phyloP scores from a whole-genome alignment of 2,113 vertebrate species.

The Hylia prasina region DNA sequence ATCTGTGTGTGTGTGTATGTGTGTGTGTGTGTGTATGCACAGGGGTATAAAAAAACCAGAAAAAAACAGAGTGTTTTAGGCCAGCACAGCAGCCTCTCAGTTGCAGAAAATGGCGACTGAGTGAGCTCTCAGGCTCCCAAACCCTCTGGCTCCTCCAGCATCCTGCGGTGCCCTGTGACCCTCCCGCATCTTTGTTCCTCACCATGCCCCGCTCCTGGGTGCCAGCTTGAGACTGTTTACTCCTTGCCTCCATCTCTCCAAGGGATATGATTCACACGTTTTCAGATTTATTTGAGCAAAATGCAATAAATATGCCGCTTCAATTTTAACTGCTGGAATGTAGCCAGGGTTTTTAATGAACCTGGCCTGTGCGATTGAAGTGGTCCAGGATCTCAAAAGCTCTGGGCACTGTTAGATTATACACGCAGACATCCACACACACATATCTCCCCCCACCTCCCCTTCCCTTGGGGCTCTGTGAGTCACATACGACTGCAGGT shows the following conservation, averaged over 20 bases:
- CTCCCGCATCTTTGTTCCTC: slow-evolving; percentile 59
- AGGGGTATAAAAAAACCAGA: not conserved
- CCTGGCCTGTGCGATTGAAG: slow-evolving; percentile 92
- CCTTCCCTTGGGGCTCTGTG: slow-evolving; percentile 65
- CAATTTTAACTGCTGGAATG: slow-evolving; percentile 97
- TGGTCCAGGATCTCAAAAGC: slow-evolving; percentile 77
- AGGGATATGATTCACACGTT: slow-evolving; percentile 98
- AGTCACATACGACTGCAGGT: slow-evolving; percentile 70
- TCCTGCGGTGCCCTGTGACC: not conserved
- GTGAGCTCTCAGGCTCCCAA: not conserved
- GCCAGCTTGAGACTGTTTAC: slow-evolving; percentile 69
- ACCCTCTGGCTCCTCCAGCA: not conserved
- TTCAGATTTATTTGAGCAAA: slow-evolving; percentile 99
- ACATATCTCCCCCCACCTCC: slow-evolving; percentile 48
- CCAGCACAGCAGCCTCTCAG: not conserved
- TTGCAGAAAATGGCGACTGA: not conserved
- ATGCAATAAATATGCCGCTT: slow-evolving; percentile 94
- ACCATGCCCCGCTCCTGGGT: not conserved
- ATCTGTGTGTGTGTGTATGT: no score
- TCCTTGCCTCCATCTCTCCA: slow-evolving; percentile 75
- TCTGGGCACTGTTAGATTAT: slow-evolving; percentile 79
- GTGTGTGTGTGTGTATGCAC: not conserved
- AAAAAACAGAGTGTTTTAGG: not conserved
- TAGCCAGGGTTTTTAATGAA: slow-evolving; percentile 98
- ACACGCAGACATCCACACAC: slow-evolving; percentile 14